phyloP scores from a whole-genome alignment of 2,797 vertebrate genomes.

The Decapterus maruadsi region DNA sequence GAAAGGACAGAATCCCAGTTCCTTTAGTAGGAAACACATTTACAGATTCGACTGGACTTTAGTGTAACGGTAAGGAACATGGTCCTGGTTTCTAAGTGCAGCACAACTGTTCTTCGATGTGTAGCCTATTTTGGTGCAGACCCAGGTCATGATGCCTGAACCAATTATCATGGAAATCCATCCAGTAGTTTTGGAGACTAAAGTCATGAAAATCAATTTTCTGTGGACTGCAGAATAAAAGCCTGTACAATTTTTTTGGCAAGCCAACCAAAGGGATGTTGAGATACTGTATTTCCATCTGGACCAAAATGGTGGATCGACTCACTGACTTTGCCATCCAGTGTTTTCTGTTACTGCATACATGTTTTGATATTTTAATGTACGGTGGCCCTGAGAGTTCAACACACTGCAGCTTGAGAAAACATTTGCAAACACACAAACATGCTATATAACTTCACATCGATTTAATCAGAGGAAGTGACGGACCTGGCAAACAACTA shows the following conservation, averaged over 20 bases:
- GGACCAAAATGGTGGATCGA: neutral
- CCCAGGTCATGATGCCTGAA: neutral
- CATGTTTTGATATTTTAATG: neutral
- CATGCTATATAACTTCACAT: no score
- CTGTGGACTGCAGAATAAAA: neutral
- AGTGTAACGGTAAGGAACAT: neutral
- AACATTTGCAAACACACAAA: no score
- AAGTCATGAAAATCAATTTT: neutral
- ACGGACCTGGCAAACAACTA: no score
- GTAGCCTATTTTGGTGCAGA: conserved; percentile 1
- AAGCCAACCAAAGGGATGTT: neutral
- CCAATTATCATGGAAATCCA: neutral
- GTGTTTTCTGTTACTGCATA: neutral
- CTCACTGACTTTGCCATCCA: neutral
- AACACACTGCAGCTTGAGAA: no score
- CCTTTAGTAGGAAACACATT: neutral
- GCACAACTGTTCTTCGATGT: neutral
- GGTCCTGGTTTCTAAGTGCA: no score
- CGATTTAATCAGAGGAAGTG: no score
- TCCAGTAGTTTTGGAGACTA: neutral
- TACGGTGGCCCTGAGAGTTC: no score
- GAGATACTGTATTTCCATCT: neutral
- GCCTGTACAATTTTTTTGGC: no score
- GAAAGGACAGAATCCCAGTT: no score
- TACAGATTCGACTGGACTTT: neutral